phyloP scores from a whole-genome alignment of 2,113 vertebrate species.

The Epinephelus moara region DNA sequence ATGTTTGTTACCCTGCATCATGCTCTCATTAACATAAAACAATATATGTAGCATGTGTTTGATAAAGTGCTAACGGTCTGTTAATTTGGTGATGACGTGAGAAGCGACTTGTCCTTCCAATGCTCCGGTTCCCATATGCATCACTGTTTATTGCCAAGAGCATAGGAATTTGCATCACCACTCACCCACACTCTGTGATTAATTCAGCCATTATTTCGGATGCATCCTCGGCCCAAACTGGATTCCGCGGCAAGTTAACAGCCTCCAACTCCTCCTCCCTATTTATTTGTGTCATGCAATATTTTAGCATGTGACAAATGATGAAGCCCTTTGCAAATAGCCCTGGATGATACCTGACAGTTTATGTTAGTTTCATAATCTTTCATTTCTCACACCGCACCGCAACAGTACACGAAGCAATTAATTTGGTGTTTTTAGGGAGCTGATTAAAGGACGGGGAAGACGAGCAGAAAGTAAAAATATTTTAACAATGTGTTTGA shows the following conservation, averaged over 20 bases:
- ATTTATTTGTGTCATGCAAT: constrained; percentile 33
- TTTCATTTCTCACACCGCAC: constrained; percentile 4
- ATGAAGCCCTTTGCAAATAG: constrained; percentile 11
- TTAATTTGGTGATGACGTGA: background rate
- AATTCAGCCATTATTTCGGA: constrained; percentile 34
- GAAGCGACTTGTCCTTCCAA: background rate
- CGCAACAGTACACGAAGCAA: constrained; percentile 23
- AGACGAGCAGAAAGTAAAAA: background rate
- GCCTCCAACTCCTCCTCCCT: constrained; percentile 18
- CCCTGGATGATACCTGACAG: constrained; percentile 38
- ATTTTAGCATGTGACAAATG: constrained; percentile 23
- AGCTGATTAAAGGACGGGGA: constrained; percentile 15
- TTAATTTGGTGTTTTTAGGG: constrained; percentile 3
- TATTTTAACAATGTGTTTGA: background rate
- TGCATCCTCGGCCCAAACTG: constrained; percentile 23
- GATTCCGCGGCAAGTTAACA: constrained; percentile 14
- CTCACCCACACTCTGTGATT: constrained; percentile 48
- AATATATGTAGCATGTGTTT: background rate
- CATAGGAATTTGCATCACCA: constrained; percentile 33
- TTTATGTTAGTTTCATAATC: constrained; percentile 28
- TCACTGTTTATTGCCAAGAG: constrained; percentile 33
- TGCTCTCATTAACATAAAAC: background rate
- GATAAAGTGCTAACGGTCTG: background rate
- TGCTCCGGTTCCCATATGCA: background rate
- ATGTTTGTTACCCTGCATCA: background rate